Conservation (phyloP, 1,140 invertebrate genomes). For the Cydia fagiglandana region DNA sequence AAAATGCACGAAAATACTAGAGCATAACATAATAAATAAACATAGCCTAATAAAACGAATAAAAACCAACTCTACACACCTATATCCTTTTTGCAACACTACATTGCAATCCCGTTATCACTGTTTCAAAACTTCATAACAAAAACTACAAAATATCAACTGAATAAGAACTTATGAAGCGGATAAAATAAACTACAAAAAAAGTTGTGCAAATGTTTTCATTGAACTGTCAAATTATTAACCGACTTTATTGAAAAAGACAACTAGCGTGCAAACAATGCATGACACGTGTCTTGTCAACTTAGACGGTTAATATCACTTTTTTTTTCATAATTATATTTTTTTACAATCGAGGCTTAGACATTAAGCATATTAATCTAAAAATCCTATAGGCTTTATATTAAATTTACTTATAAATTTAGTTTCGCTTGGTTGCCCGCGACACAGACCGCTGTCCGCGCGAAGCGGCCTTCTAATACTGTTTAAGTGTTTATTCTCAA, state of each 20-base stretch:
- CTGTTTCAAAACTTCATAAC: constrained; percentile 7
- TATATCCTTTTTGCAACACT: constrained; percentile 26
- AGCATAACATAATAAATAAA: neutral
- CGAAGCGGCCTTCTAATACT: constrained; percentile 70
- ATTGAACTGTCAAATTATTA: constrained; percentile 65
- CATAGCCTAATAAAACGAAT: neutral
- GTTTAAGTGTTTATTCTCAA: constrained; percentile 67
- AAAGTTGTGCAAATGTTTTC: constrained; percentile 64
- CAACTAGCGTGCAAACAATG: constrained; percentile 34
- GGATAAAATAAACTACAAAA: constrained; percentile 32
- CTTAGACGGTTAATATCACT: constrained; percentile 37
- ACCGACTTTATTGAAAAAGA: constrained; percentile 39
- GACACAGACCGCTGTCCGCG: constrained; percentile 55
- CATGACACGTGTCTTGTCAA: constrained; percentile 35
- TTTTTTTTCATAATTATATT: neutral
- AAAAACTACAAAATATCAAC: constrained; percentile 22
- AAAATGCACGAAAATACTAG: neutral
- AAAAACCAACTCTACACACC: constrained; percentile 13
- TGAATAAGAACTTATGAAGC: constrained; percentile 1
- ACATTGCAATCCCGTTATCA: neutral
- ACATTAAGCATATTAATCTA: neutral
- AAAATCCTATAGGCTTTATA: constrained; percentile 27
- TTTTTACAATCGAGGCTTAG: neutral
- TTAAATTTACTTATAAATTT: constrained; percentile 26
- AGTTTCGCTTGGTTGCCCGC: neutral